Percentiles rank a stretch among this genome's conserved stretches.
phyloP scores from a whole-genome alignment of 2,888 invertebrate genomes.

The Gasteruption jaculator region DNA sequence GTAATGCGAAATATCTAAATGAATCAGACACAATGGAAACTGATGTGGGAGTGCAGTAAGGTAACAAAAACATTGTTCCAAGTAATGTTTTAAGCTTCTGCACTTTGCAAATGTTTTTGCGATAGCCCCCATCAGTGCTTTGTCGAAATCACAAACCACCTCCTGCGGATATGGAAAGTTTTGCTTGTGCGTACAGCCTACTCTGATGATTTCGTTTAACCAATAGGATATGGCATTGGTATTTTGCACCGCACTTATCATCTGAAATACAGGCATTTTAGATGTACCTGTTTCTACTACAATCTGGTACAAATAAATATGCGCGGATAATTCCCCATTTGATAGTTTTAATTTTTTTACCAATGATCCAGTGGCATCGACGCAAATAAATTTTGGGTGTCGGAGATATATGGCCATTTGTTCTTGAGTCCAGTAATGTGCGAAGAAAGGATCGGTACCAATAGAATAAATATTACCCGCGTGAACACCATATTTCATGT shows the following conservation, averaged over 20 bases:
- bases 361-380: slow-evolving; percentile 19
- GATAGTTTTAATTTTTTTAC: slow-evolving; percentile 13
- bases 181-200: slow-evolving; percentile 12
- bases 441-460: slow-evolving; percentile 19
- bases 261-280: slow-evolving; percentile 20
- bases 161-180: slow-evolving; percentile 17
- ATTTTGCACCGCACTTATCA: slow-evolving; percentile 16
- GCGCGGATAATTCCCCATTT: slow-evolving; percentile 15
- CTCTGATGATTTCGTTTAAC: slow-evolving; percentile 17
- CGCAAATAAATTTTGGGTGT: slow-evolving; percentile 12
- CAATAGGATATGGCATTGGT: slow-evolving; percentile 16
- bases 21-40: no score
- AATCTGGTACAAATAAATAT: slow-evolving; percentile 20
- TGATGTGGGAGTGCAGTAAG: no score
- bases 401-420: slow-evolving; percentile 17
- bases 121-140: slow-evolving; percentile 18
- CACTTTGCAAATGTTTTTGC: slow-evolving; percentile 12
- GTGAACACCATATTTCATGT: slow-evolving; percentile 18
- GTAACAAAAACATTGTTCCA: no score
- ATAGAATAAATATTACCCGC: slow-evolving; percentile 16
- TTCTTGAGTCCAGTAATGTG: slow-evolving; percentile 20
- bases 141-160: slow-evolving; percentile 22
- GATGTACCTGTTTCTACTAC: slow-evolving; percentile 11
- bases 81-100: no score
- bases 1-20: no score